Percentiles rank a stretch among this genome's conserved stretches.
These are phyloP conservation scores for Corythornis madagascariensis DNA, from an alignment of 2,113 vertebrate genomes.

Conservation along the genomic window DNA sequence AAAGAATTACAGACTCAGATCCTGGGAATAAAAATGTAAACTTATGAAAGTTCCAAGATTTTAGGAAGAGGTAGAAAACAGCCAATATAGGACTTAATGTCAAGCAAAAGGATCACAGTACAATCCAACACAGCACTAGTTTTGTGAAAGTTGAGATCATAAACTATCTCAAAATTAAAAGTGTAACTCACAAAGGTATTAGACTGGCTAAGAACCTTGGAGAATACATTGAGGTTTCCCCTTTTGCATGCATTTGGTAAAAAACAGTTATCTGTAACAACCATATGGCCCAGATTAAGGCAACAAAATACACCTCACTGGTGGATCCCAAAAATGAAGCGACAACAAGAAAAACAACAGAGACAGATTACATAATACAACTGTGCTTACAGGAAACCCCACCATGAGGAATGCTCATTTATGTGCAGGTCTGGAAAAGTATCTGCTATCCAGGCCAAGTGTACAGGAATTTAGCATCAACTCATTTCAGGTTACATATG, in stretches of 20 bases:
- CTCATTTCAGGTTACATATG: background rate
- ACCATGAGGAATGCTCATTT: background rate
- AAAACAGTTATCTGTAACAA: background rate
- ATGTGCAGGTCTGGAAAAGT: background rate
- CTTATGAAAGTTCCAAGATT: background rate
- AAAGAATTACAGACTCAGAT: background rate
- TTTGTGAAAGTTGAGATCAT: background rate
- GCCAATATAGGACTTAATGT: background rate
- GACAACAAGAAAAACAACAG: background rate
- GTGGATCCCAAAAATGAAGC: background rate
- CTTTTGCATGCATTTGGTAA: background rate
- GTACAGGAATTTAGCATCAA: background rate
- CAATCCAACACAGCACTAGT: background rate
- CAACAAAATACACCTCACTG: background rate
- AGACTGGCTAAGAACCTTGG: background rate
- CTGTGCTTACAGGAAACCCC: background rate
- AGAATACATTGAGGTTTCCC: background rate
- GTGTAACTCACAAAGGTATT: background rate
- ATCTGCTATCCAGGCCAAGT: background rate
- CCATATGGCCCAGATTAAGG: background rate
- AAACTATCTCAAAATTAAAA: background rate
- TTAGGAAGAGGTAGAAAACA: background rate
- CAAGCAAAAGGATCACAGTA: background rate
- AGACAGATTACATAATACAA: background rate
- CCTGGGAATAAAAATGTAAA: background rate